Evolutionary conservation across 2,113 vertebrate genomes (phyloP), one percentile per base, ranked within the genome.

Genomic region (Rafetus swinhoei): DNA sequence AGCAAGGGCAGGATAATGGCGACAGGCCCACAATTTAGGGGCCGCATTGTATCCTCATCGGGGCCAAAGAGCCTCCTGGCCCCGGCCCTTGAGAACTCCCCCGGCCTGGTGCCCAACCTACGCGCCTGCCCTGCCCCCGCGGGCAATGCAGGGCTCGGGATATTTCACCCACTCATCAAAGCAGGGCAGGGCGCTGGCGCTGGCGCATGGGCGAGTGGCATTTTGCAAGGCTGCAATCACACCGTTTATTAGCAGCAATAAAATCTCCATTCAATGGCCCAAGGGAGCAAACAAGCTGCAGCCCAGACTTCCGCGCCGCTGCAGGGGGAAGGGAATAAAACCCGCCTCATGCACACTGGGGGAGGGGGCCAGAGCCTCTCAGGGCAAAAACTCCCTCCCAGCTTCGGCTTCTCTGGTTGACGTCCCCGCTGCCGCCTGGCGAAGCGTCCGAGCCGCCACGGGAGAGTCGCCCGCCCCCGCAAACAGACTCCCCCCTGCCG

Each of bases 1-100:
- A 7, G 3, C 8, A 0, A 0, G 52, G 39, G 29, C 56, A 24
- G 21, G 27, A 2, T 3, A 1, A 25, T 4, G 0, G 0, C 18
- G 0, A 1, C 1, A 29, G 1, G 9, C 35, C 50, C 0, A 1
- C 32, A 72, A 79, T 69, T 72, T 35, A 56, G 39, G 25, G 2
- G 27, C n/a, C 6, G 0, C 0, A 0, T 55, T 55, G 4, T 5
- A 24, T 14, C 74, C 24, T 25, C 74, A 76, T 5, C 1, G 11
- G 74, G 12, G 6, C 9, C 32, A 50, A 76, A 25, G 5, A 45
- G 29, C 39, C 39, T 45, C 39, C 39, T 5, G 39, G 39, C 39
- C 39, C 39, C 39, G 39, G 39, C 39, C 39, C 65, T n/a, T 10
- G 32, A 50, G 13, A 77, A 77, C 39, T 7, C 22, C 5, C 21